Conservation (phyloP, 2,888 invertebrate genomes). For the Lordiphosa fenestrarum region DNA sequence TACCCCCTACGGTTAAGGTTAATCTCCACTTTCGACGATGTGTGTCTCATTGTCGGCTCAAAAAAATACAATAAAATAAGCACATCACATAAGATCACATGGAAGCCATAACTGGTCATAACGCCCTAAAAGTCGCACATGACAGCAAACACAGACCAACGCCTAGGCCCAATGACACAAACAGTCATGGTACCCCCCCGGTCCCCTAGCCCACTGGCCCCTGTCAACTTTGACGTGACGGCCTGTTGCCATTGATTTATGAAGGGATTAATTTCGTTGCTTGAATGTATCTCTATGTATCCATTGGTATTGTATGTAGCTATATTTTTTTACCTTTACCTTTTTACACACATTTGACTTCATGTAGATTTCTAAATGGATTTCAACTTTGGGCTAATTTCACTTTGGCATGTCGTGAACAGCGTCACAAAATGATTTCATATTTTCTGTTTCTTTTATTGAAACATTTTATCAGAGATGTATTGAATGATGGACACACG, state of each 20-base stretch:
- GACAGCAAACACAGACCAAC: conserved; percentile 18
- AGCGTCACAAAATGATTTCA: conserved; percentile 42
- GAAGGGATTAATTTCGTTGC: conserved; percentile 60
- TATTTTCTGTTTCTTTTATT: conserved; percentile 28
- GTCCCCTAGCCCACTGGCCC: background rate
- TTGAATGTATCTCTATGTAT: conserved; percentile 21
- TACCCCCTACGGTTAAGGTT: conserved; percentile 1
- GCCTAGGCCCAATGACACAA: conserved; percentile 33
- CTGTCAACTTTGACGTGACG: conserved; percentile 35
- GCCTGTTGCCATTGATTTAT: conserved; percentile 61
- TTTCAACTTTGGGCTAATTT: conserved; percentile 70
- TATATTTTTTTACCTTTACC: conserved; percentile 23
- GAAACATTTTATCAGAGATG: too few species aligned
- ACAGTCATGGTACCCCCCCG: conserved; percentile 19
- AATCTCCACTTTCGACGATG: conserved; percentile 6
- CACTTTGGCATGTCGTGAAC: conserved; percentile 49
- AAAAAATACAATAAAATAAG: conserved; percentile 5
- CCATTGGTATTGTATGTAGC: background rate
- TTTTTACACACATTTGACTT: conserved; percentile 43
- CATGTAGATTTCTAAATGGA: conserved; percentile 65
- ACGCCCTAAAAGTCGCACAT: conserved; percentile 42
- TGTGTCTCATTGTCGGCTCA: conserved; percentile 8
- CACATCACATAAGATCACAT: conserved; percentile 23
- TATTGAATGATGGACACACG: conserved; percentile 2
- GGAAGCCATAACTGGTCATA: conserved; percentile 29